Evolutionary conservation across 2,113 vertebrate species (phyloP).

Genomic region (Tyto alba): DNA sequence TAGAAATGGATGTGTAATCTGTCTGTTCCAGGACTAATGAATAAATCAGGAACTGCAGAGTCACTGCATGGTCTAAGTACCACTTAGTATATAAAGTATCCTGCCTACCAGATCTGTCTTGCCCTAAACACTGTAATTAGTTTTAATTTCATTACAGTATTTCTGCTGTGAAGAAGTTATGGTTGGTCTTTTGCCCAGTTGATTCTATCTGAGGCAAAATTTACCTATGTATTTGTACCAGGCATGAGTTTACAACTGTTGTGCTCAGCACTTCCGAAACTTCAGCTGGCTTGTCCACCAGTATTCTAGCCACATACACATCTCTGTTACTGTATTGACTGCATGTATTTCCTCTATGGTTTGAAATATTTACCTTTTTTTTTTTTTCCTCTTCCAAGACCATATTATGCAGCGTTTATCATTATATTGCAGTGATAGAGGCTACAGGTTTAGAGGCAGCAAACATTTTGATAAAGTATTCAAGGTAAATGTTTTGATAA

Average conservation of each 20-base stretch:
- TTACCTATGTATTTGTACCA: not conserved
- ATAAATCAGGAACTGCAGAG: slow-evolving; percentile 2
- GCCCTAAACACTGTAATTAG: not conserved
- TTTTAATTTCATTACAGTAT: not conserved
- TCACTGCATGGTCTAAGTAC: not conserved
- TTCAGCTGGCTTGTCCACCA: not conserved
- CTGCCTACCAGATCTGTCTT: not conserved
- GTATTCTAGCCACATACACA: not conserved
- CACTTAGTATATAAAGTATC: not conserved
- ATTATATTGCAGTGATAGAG: not conserved
- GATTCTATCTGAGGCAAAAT: not conserved
- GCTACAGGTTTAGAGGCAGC: not conserved
- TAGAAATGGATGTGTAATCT: not conserved
- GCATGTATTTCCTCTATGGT: not conserved
- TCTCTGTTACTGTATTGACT: not conserved
- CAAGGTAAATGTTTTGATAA: not conserved
- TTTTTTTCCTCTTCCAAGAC: not conserved
- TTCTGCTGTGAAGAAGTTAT: not conserved
- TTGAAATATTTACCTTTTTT: not conserved
- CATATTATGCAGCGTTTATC: not conserved
- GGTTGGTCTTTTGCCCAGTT: not conserved
- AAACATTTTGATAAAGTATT: not conserved
- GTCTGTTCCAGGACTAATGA: not conserved
- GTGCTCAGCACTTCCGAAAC: not conserved
- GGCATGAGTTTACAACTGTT: not conserved